Evolutionary conservation across 2,113 vertebrate species (phyloP).

Genomic region (Tragulus kanchil): DNA sequence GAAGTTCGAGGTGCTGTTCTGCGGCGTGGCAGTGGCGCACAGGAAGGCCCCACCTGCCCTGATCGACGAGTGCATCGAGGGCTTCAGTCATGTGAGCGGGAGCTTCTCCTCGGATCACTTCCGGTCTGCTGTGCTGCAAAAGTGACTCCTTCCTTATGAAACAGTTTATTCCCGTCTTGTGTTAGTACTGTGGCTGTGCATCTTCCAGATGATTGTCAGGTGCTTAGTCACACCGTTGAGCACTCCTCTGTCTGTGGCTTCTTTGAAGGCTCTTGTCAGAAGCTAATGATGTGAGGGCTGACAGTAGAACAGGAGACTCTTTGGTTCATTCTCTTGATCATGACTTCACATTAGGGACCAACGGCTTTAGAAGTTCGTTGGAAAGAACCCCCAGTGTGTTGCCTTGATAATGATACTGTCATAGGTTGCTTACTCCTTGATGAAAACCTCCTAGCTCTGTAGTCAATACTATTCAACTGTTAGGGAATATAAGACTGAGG

Average conservation of each 20-base stretch:
- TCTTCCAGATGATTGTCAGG: neutral
- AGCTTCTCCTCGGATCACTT: slow-evolving; percentile 81
- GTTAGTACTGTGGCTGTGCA: neutral
- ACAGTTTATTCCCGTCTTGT: neutral
- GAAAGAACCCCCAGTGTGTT: neutral
- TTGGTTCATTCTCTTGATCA: neutral
- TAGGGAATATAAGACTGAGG: neutral
- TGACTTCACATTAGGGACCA: neutral
- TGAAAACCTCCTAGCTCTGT: neutral
- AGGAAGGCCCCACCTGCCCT: slow-evolving; percentile 97
- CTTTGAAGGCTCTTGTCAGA: neutral
- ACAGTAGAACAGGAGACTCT: accelerated
- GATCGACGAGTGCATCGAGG: slow-evolving; percentile 98
- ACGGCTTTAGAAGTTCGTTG: neutral
- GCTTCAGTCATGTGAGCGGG: slow-evolving; percentile 91
- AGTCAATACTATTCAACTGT: neutral
- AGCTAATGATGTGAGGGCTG: neutral
- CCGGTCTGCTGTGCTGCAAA: slow-evolving; percentile 86
- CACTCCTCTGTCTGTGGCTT: neutral
- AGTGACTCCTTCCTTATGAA: neutral
- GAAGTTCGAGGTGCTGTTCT: slow-evolving; percentile 98
- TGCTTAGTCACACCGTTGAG: accelerated
- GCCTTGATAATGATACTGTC: neutral
- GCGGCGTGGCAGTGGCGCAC: slow-evolving; percentile 95
- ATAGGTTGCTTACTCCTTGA: neutral